Percentiles rank a stretch among this genome's conserved stretches.
phyloP scores from a whole-genome alignment of 2,888 invertebrate genomes.

The Stenichneumon culpator region DNA sequence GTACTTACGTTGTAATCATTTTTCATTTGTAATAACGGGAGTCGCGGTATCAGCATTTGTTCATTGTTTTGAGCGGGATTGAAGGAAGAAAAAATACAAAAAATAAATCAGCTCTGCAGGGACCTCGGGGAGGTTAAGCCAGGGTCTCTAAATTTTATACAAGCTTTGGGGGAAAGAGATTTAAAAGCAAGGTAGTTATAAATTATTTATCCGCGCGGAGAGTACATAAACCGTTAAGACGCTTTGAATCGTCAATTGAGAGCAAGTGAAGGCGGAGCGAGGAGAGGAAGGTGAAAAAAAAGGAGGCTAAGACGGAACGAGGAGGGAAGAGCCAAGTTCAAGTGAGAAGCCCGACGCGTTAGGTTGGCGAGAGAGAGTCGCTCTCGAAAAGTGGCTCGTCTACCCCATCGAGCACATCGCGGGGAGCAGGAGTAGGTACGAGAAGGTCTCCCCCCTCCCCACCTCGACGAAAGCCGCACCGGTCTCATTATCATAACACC shows the following conservation, averaged over 20 bases:
- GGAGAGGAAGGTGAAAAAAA: slow-evolving; percentile 16
- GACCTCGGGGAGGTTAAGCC: background rate
- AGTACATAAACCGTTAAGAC: slow-evolving; percentile 45
- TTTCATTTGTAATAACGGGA: no score
- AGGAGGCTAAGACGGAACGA: background rate
- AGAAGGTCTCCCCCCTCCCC: background rate
- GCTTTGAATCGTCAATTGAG: slow-evolving; percentile 48
- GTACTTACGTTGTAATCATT: no score
- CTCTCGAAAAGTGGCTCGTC: slow-evolving; percentile 62
- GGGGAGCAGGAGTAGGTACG: background rate
- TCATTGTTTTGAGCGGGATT: background rate
- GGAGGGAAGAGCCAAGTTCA: slow-evolving; percentile 44
- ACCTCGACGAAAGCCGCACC: slow-evolving; percentile 17
- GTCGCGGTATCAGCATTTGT: background rate
- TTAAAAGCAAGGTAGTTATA: slow-evolving; percentile 22
- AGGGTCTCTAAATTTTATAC: slow-evolving; percentile 7
- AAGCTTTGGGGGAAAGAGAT: background rate
- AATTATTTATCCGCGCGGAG: slow-evolving; percentile 49
- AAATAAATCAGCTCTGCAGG: background rate
- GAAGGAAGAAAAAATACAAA: background rate
- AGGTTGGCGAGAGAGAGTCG: background rate
- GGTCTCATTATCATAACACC: slow-evolving; percentile 78
- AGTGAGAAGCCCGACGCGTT: slow-evolving; percentile 64
- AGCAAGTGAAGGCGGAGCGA: slow-evolving; percentile 9
- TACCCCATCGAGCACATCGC: slow-evolving; percentile 63